Evolutionary conservation across 2,797 vertebrate species (phyloP).

Genomic region (Momotus momota): DNA sequence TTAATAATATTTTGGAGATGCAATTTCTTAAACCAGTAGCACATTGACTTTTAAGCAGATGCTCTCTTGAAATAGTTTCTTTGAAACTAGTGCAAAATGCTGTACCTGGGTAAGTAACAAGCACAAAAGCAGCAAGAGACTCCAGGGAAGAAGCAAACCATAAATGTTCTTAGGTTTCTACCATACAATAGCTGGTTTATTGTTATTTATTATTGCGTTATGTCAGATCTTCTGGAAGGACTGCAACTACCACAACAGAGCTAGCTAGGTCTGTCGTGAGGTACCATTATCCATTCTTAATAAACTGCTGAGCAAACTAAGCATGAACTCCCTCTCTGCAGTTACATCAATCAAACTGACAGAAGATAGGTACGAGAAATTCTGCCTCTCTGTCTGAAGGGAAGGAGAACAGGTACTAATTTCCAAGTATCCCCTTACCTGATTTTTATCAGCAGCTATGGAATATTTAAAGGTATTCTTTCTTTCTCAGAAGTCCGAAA

Average conservation of each 20-base stretch:
- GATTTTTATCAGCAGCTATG: conserved; percentile 21
- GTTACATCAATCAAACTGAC: conserved; percentile 28
- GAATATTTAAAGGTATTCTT: conserved; percentile 22
- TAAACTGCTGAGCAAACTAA: conserved; percentile 44
- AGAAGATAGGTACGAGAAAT: neutral
- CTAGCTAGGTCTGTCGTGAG: neutral
- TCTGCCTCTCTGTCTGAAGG: neutral
- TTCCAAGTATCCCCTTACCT: conserved; percentile 15
- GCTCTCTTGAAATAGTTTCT: neutral
- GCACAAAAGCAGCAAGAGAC: neutral
- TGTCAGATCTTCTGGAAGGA: neutral
- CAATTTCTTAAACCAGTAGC: neutral
- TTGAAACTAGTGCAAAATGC: neutral
- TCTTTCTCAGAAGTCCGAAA: conserved; percentile 10
- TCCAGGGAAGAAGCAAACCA: neutral
- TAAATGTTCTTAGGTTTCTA: neutral
- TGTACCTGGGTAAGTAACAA: neutral
- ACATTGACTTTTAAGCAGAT: neutral
- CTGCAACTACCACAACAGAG: neutral
- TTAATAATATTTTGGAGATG: neutral
- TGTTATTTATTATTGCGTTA: neutral
- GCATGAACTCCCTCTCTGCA: conserved; percentile 14
- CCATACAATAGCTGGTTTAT: neutral
- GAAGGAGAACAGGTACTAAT: neutral
- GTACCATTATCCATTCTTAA: conserved; percentile 10